Conservation (phyloP, 2,797 vertebrate species). For the Cuculus canorus region DNA sequence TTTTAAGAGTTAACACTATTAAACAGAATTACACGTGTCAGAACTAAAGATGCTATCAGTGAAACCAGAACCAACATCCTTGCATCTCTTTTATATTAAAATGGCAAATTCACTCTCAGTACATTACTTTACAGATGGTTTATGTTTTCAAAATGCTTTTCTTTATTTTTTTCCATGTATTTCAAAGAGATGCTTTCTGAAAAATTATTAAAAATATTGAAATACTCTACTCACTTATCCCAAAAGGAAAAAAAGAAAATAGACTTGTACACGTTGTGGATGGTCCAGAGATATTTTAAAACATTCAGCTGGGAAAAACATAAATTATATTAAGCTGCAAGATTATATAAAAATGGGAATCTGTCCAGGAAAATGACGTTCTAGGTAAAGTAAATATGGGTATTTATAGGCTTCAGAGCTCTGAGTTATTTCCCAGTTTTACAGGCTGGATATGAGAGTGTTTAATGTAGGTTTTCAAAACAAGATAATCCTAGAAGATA, state of each 20-base stretch:
- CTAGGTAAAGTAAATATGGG: slow-evolving; percentile 63
- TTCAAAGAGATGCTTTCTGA: background rate
- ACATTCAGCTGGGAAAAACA: slow-evolving; percentile 51
- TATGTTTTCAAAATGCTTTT: background rate
- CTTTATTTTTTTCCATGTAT: background rate
- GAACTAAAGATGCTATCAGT: background rate
- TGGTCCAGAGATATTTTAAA: slow-evolving; percentile 53
- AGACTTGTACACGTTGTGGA: background rate
- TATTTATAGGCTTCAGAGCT: slow-evolving; percentile 68
- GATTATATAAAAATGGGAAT: slow-evolving; percentile 68
- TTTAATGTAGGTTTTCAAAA: slow-evolving; percentile 66
- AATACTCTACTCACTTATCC: background rate
- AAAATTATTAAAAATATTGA: background rate
- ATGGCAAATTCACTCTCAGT: background rate
- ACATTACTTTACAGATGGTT: background rate
- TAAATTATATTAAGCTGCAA: slow-evolving; percentile 65
- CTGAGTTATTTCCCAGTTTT: slow-evolving; percentile 51
- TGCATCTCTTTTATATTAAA: background rate
- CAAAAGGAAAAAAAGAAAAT: background rate
- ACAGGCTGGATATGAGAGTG: slow-evolving; percentile 46
- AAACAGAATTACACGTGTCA: background rate
- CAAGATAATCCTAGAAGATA: slow-evolving; percentile 43
- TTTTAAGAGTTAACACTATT: background rate
- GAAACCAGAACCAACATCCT: background rate
- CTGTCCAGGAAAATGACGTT: slow-evolving; percentile 68